These are phyloP conservation scores for Lacanobia wlatinum DNA, from an alignment of 2,888 invertebrate genomes.

Conservation along the genomic window DNA sequence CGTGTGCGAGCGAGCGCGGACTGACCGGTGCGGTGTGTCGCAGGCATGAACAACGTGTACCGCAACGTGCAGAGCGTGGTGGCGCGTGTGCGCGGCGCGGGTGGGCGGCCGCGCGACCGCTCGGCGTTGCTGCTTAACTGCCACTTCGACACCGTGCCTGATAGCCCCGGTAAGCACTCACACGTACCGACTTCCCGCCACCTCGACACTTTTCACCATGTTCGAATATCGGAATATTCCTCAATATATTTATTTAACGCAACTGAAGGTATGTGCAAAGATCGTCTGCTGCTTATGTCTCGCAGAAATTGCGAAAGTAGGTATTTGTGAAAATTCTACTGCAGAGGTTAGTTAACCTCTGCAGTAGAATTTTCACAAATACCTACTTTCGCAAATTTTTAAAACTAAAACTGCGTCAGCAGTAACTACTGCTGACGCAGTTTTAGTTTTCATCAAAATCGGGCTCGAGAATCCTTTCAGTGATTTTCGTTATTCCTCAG, in stretches of 20 bases:
- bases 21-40: conserved; percentile 20
- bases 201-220: not conserved
- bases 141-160: conserved; percentile 97
- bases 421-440: too few relatives aligned
- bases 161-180: conserved; percentile 93
- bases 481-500: too few relatives aligned
- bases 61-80: conserved; percentile 95
- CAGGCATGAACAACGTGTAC: conserved; percentile 95
- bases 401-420: too few relatives aligned
- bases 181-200: not conserved
- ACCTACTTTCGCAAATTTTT: too few relatives aligned
- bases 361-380: too few relatives aligned
- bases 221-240: not conserved
- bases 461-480: too few relatives aligned
- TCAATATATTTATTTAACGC: not conserved
- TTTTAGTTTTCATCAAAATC: too few relatives aligned
- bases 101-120: conserved; percentile 83
- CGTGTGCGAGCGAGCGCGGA: not conserved
- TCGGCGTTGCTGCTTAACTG: conserved; percentile 95
- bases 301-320: not conserved
- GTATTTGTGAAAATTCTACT: not conserved
- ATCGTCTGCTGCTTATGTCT: not conserved
- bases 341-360: not conserved
- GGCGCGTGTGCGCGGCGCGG: conserved; percentile 89
- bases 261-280: not conserved